phyloP scores from a whole-genome alignment of 2,888 invertebrate genomes.

The Rhopalosiphum nymphaeae region DNA sequence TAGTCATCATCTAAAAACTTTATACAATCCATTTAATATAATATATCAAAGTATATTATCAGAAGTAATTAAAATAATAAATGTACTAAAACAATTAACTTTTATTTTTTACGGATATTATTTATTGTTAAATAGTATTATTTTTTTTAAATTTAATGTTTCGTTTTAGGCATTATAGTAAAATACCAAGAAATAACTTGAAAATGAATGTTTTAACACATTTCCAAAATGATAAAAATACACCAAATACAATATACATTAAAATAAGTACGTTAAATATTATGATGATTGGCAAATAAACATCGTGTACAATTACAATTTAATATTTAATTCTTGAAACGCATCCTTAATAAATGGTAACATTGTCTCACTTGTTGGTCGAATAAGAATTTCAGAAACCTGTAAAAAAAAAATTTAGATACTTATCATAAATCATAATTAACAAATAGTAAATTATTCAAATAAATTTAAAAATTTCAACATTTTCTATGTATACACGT shows the following conservation, averaged over 20 bases:
- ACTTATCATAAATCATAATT: not conserved
- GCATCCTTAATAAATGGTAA: conserved; percentile 15
- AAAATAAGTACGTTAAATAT: not conserved
- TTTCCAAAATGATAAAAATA: not conserved
- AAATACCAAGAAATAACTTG: not conserved
- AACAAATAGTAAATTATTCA: not conserved
- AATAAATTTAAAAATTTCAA: not conserved
- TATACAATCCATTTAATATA: too few relatives aligned
- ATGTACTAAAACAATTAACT: not conserved
- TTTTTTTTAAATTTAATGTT: not conserved
- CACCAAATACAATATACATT: not conserved
- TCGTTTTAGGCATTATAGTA: not conserved
- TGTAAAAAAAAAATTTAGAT: not conserved
- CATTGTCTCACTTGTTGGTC: conserved; percentile 11
- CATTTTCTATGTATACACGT: not conserved
- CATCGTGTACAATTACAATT: not conserved
- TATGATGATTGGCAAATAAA: not conserved
- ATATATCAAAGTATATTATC: too few relatives aligned
- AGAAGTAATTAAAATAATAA: not conserved
- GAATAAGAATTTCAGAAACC: conserved; percentile 20
- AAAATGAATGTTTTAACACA: not conserved
- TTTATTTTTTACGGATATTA: not conserved
- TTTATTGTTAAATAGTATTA: not conserved
- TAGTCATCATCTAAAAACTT: too few relatives aligned
- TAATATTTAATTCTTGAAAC: not conserved